Evolutionary conservation across 2,113 vertebrate genomes (phyloP), one percentile per base, ranked within the genome.

Genomic region (Toxotes chatareus): DNA sequence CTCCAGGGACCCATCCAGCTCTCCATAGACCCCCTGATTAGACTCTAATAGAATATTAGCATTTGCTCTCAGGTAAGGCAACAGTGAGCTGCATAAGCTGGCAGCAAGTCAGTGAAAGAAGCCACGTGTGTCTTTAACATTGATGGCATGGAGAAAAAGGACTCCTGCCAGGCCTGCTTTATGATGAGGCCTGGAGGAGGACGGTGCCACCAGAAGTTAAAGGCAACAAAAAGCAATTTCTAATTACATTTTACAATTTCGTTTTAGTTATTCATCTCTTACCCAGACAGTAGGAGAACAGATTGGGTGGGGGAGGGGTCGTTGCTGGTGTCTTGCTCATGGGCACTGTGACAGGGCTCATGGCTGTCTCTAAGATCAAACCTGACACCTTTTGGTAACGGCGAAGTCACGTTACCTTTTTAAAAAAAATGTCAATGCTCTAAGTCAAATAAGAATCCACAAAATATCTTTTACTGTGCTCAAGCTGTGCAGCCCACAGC

Each of bases 41-140:
- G 94, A 87, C 95, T 95, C 93, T 96, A 96, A 96, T 96, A 96
- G 96, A 96, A 96, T 96, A 96, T 95, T 95, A 95, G 94, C 95
- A 95, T 95, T 95, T 94, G 94, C 94, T 96, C 95, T 94, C 94
- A 95, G 95, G 94, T 95, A 95, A 91, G 92, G 93, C 91, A 93
- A 91, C 87, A 89, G 88, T 85, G 92, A 91, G 89, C 91, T 77
- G 86, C 88, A 84, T 90, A 93, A 93, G 87, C 91, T 93, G 94
- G 93, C 93, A 93, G 91, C 85, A 79, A 87, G 92, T 91, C 84
- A 83, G 86, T 79, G 82, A 78, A 27, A 86, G 85, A 82, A 90
- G 88, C 89, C 89, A 94, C 84, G 89, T 88, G 88, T 86, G 91
- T 90, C 88, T 93, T 84, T 91, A 85, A 84, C 73, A 75, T 72